Base-by-base conservation (phyloP, 2,797 vertebrate species). In the Pseudotriccus pelzelni region DNA sequence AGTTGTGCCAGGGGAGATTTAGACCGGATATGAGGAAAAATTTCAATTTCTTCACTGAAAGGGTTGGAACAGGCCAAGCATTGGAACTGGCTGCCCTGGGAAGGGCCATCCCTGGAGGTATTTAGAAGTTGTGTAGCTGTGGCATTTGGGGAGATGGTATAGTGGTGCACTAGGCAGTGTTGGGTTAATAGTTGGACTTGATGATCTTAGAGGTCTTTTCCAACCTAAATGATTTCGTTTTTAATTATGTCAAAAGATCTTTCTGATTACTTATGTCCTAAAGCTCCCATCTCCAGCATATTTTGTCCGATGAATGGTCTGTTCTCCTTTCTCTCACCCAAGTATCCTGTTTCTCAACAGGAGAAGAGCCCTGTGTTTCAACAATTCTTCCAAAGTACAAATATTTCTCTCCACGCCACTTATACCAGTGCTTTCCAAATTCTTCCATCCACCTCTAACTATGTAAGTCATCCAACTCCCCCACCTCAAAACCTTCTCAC, bases 371-470 rank as follows among this genome's bases (percentile, higher is more conserved):
- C 32, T 34, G 20, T 39, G 60, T 66, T 89, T 59, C 47, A 87
- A 16, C 8, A 87, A 36, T 24, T 88, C 27, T 78, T 83, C 12
- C 44, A 25, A 72, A 90, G 39, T 10, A 49, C 17, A 80, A 89
- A 17, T 53, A 55, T 14, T 78, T 53, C 27, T 60, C 39, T 74
- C 32, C 23, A 64, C 6, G 64, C 4, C 15, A 30, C 44, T 53
- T 39, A 64, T 13, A 22, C 50, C 7, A 3, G 23, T 0, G 0
- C 44, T 37, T 70, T 44, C 36, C n/a, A 76, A 14, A 16, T 55
- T 53, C 50, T 72, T 62, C 24, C 36, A 49, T 16, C 7, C 28
- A 64, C 32, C 19, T 87, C 18, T 47, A 66, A 62, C 39, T 75
- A 50, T 66, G 0, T 24, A 89, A 77, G 2, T 68, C 16, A 74